phyloP scores from a whole-genome alignment of 2,797 vertebrate genomes.

The Holocentrus rufus region DNA sequence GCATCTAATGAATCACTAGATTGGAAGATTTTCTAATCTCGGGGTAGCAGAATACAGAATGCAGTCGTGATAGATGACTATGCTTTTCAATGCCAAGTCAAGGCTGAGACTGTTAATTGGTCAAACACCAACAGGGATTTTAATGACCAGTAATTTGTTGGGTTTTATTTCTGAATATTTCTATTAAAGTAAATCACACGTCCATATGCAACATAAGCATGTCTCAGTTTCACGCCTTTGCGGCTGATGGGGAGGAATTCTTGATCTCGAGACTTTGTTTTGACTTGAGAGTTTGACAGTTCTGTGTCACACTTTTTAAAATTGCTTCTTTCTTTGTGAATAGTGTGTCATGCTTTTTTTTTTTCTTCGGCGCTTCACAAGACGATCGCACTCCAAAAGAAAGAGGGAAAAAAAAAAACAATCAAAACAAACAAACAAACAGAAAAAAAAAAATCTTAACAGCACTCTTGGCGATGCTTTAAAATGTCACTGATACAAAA shows the following conservation, averaged over 20 bases:
- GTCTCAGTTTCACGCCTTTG: neutral
- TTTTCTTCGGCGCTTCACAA: slow-evolving; percentile 42
- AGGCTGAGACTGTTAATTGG: slow-evolving; percentile 39
- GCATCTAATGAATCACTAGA: slow-evolving; percentile 57
- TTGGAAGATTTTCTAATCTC: slow-evolving; percentile 61
- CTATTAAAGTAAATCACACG: neutral
- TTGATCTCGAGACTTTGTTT: slow-evolving; percentile 23
- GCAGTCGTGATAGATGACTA: slow-evolving; percentile 57
- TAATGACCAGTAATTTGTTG: neutral
- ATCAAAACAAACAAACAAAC: neutral
- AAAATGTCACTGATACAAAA: slow-evolving; percentile 56
- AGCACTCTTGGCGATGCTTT: slow-evolving; percentile 43
- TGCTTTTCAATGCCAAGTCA: slow-evolving; percentile 17
- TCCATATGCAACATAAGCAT: neutral
- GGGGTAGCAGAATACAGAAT: slow-evolving; percentile 46
- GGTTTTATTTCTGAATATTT: neutral
- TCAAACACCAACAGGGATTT: slow-evolving; percentile 9
- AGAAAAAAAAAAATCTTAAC: slow-evolving; percentile 21
- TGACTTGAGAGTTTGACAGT: slow-evolving; percentile 54
- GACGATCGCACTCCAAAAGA: neutral
- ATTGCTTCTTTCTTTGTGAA: slow-evolving; percentile 27
- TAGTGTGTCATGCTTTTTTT: slow-evolving; percentile 40
- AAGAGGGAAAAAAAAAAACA: neutral
- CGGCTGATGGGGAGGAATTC: neutral
- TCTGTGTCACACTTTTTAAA: slow-evolving; percentile 45